phyloP scores from a whole-genome alignment of 1,140 invertebrate genomes.

The Stegodyphus mimosarum region DNA sequence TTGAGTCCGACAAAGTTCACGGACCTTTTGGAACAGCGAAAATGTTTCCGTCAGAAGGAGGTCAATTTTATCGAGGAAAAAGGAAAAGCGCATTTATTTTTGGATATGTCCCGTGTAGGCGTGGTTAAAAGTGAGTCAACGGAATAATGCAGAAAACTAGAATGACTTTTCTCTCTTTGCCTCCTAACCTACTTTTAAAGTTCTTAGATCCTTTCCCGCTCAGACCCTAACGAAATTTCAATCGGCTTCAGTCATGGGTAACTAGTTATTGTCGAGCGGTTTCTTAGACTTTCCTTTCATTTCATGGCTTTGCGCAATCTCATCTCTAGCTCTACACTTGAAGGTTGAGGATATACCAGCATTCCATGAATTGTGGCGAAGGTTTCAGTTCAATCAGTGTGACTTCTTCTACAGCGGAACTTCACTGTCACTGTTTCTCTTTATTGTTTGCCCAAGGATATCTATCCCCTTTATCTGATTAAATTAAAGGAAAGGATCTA shows the following conservation, averaged over 20 bases:
- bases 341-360: neutral
- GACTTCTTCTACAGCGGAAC: too few relatives aligned
- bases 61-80: slow-evolving; percentile 55
- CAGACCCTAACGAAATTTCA: slow-evolving; percentile 41
- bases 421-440: too few relatives aligned
- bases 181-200: slow-evolving; percentile 48
- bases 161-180: slow-evolving; percentile 49
- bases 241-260: slow-evolving; percentile 46
- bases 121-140: slow-evolving; percentile 49
- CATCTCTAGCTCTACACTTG: neutral
- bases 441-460: too few relatives aligned
- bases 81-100: slow-evolving; percentile 48
- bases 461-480: too few relatives aligned
- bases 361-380: too few relatives aligned
- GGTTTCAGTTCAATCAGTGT: too few relatives aligned
- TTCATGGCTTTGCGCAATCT: neutral
- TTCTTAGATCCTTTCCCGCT: slow-evolving; percentile 21
- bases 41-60: slow-evolving; percentile 32
- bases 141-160: slow-evolving; percentile 30
- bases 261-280: neutral
- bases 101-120: too few relatives aligned
- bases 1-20: slow-evolving; percentile 49
- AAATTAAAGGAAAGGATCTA: too few relatives aligned
- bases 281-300: slow-evolving; percentile 30
- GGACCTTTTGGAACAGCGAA: slow-evolving; percentile 36